Conservation (phyloP, 1,140 invertebrate species). For the Leptinotarsa undecemlineata region DNA sequence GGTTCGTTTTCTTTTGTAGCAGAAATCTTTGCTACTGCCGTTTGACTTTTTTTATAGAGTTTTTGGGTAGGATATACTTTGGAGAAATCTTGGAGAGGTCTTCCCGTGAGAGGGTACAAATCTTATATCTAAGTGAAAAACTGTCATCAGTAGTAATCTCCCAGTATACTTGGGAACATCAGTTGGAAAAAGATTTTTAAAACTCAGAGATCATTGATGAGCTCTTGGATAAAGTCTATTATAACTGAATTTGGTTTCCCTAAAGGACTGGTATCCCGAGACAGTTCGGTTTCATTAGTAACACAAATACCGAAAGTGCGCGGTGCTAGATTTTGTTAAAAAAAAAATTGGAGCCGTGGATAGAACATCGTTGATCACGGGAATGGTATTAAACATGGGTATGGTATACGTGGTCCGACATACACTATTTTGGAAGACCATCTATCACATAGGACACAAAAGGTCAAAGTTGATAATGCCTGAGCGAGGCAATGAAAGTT, state of each 20-base stretch:
- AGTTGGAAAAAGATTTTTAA: slow-evolving; percentile 43
- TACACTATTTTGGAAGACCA: no score
- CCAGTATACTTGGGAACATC: slow-evolving; percentile 27
- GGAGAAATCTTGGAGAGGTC: slow-evolving; percentile 44
- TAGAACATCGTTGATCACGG: no score
- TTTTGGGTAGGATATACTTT: slow-evolving; percentile 54
- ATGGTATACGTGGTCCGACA: no score
- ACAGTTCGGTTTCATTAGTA: no score
- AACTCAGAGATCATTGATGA: slow-evolving; percentile 45
- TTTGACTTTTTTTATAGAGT: slow-evolving; percentile 53
- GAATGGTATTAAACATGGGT: no score
- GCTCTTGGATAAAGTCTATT: slow-evolving; percentile 49
- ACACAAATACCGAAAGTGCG: no score
- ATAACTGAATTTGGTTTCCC: slow-evolving; percentile 43
- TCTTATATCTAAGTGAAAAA: slow-evolving; percentile 40
- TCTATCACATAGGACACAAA: no score
- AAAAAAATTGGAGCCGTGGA: no score
- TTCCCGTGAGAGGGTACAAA: slow-evolving; percentile 44
- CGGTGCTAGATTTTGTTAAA: no score
- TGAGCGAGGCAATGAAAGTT: no score
- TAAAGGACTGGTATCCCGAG: no score
- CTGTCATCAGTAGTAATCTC: slow-evolving; percentile 31
- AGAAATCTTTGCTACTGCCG: slow-evolving; percentile 48
- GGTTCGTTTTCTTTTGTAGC: slow-evolving; percentile 47
- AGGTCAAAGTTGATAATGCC: no score